Evolutionary conservation across 2,888 invertebrate genomes (phyloP).

Genomic region (Melolontha melolontha): DNA sequence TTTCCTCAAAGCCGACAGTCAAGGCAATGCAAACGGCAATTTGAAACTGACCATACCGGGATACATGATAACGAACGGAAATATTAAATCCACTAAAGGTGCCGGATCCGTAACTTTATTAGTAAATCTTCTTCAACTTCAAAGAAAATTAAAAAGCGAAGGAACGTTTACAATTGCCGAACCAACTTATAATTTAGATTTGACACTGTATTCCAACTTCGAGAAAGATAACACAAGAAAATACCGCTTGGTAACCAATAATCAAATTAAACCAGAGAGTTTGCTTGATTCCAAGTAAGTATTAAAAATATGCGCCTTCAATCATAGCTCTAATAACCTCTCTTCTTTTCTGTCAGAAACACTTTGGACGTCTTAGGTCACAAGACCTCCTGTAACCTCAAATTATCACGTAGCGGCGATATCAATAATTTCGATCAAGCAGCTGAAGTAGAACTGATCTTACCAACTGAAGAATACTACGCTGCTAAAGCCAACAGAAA

Average conservation of each 20-base stretch:
- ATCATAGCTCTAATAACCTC: background rate
- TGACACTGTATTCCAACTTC: conserved; percentile 76
- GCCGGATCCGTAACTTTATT: conserved; percentile 73
- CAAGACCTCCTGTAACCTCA: conserved; percentile 65
- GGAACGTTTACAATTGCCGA: conserved; percentile 73
- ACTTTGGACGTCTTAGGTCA: conserved; percentile 66
- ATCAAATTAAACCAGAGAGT: conserved; percentile 63
- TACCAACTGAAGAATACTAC: conserved; percentile 68
- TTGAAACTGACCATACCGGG: conserved; percentile 74
- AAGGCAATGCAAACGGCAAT: conserved; percentile 65
- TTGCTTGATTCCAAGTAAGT: conserved; percentile 73
- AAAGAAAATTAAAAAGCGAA: conserved; percentile 73
- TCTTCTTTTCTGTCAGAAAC: conserved; percentile 61
- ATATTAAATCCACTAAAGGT: conserved; percentile 74
- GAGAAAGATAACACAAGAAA: conserved; percentile 79
- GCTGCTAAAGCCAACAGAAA: conserved; percentile 62
- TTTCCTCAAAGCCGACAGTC: conserved; percentile 67
- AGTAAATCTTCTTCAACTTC: conserved; percentile 71
- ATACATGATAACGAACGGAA: conserved; percentile 72
- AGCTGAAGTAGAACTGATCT: conserved; percentile 66
- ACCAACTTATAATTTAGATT: conserved; percentile 71
- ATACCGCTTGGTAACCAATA: conserved; percentile 74
- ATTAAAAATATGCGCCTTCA: background rate
- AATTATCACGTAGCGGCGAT: conserved; percentile 65
- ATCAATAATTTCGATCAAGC: conserved; percentile 64